Evolutionary conservation across 35 echinoderm and acorn worm genomes (phyloP), one percentile per base, ranked within the genome.

Genomic region (Heliocidaris tuberculata): DNA sequence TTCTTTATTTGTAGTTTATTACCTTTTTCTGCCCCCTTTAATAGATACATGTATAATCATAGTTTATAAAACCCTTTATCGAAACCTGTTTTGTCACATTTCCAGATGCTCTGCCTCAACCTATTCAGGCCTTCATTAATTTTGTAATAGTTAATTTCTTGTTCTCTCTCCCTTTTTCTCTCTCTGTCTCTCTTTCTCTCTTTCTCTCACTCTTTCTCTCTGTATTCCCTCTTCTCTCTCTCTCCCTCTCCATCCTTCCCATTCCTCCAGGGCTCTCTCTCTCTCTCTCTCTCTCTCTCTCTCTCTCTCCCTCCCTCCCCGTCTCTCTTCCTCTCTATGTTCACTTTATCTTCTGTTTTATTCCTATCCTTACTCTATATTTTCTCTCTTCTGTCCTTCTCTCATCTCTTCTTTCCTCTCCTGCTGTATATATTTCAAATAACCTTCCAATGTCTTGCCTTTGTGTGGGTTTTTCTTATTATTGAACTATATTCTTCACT

Each of bases 1-100:
- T 71, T 78, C 19, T 78, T 78, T 78, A 56, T 78, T 78, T n/a
- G 65, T 78, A 78, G 21, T 78, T 78, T 78, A 78, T 78, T 78
- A 78, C 27, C 65, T 78, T 78, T 6, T 78, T 78, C 65, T 78
- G 4, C 65, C 65, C 65, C 65, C 27, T n/a, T n/a, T n/a, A n/a
- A n/a, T 78, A 78, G 65, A 78, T 70, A 70, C 5, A 70, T 78
- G 65, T 78, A 78, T 78, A 78, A 78, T 78, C 27, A 78, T 78
- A 78, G 65, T 24, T 6, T 78, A 78, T 78, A 78, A 78, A 87
- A 21, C 29, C 29, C 29, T 17, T 85, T 85, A 85, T 85, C 16
- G 4, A 27, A 90, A 90, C 13, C 31, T 47, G 19, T 49, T 49
- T 13, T 16, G 48, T 19, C 31, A 90, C 27, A 90, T 90, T 90